Percentiles rank a stretch among this genome's conserved stretches.
phyloP scores from a whole-genome alignment of 1,140 invertebrate species.

The Macrosteles quadrilineatus region DNA sequence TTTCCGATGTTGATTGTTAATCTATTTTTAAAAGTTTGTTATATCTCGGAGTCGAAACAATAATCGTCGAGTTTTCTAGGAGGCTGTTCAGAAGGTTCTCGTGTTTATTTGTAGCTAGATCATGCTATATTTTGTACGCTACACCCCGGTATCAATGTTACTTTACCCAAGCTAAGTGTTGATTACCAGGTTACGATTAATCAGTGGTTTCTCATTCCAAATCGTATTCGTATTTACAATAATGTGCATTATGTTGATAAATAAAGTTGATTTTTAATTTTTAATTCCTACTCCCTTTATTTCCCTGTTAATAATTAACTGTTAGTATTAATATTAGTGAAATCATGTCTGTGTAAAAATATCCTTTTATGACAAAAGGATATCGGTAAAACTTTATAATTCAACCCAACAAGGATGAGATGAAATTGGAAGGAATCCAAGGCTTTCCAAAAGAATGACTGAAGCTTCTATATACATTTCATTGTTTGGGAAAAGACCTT shows the following conservation, averaged over 20 bases:
- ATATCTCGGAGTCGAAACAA: constrained; percentile 1
- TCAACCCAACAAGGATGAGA: too few species aligned
- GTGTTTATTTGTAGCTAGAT: constrained; percentile 11
- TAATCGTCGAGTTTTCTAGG: background rate
- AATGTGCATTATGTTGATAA: constrained; percentile 29
- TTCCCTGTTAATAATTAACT: too few species aligned
- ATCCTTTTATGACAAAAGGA: too few species aligned
- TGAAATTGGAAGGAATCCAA: too few species aligned
- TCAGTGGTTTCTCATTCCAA: constrained; percentile 13
- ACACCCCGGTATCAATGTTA: too few species aligned
- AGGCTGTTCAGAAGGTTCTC: constrained; percentile 11
- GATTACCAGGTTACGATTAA: constrained; percentile 8
- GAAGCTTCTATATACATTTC: too few species aligned
- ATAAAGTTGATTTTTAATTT: constrained; percentile 31
- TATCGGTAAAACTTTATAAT: too few species aligned
- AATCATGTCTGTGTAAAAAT: too few species aligned
- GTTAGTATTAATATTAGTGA: too few species aligned
- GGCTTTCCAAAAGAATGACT: too few species aligned
- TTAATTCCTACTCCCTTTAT: background rate
- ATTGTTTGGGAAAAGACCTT: too few species aligned
- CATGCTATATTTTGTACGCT: constrained; percentile 1
- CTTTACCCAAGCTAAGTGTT: constrained; percentile 13
- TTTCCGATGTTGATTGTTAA: constrained; percentile 17
- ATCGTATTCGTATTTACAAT: constrained; percentile 28
- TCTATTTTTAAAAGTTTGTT: constrained; percentile 15